Percentiles rank a stretch among this genome's conserved stretches.
Evolutionary conservation across 37 sponge, comb jelly and placozoan genomes (phyloP).

Genomic region (Axinella damicornis): DNA sequence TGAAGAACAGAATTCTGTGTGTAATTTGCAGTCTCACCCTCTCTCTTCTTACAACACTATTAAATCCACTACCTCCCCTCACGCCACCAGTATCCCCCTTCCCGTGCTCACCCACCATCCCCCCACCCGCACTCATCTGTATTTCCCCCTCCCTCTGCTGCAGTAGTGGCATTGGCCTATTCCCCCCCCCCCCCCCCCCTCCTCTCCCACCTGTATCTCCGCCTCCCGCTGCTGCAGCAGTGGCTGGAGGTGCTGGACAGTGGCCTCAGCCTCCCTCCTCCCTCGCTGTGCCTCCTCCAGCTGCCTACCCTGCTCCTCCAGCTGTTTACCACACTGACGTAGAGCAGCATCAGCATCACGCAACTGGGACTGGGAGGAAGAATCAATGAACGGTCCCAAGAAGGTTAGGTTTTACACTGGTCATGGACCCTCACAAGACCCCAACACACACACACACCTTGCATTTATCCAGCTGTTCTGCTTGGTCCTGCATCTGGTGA

Average conservation of each 20-base stretch:
- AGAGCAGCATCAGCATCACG: constrained; percentile 19
- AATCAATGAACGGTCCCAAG: background rate
- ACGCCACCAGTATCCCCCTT: too few relatives aligned
- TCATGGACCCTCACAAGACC: background rate
- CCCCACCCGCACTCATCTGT: too few relatives aligned
- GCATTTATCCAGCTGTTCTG: constrained; percentile 41
- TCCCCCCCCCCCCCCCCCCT: background rate
- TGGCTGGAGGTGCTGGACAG: constrained; percentile 17
- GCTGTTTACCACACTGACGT: constrained; percentile 17
- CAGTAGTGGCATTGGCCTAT: too few relatives aligned
- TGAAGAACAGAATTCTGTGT: too few relatives aligned
- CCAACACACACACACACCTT: constrained; percentile 27
- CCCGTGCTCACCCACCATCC: too few relatives aligned
- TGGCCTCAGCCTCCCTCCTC: constrained; percentile 33
- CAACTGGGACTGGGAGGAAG: constrained; percentile 9
- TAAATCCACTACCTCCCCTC: background rate
- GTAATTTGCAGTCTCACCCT: background rate
- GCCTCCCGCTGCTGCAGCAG: constrained; percentile 41
- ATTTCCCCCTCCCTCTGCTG: too few relatives aligned
- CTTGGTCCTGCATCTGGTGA: constrained; percentile 43
- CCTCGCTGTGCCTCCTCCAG: constrained; percentile 11
- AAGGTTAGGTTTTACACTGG: too few relatives aligned
- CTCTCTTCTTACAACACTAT: background rate
- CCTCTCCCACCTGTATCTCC: background rate
- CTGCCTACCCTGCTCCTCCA: constrained; percentile 24